Percentiles rank a stretch among this genome's conserved stretches.
Conservation (phyloP, 2,113 vertebrate species). For the Xyliphius kryptos region DNA sequence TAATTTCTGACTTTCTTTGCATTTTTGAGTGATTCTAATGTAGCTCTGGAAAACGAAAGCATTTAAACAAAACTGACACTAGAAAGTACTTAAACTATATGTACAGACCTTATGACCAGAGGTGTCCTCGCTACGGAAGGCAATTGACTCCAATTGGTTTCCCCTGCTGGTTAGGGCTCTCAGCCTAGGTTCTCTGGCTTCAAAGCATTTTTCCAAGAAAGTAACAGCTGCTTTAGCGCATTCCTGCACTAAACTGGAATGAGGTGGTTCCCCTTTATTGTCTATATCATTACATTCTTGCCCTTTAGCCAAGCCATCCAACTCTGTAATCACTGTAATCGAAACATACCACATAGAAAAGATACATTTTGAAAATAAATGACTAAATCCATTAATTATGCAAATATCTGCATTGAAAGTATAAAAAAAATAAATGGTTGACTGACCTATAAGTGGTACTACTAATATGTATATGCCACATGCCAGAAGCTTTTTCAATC, state of each 20-base stretch:
- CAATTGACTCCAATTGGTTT: slow-evolving; percentile 92
- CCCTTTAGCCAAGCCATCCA: slow-evolving; percentile 93
- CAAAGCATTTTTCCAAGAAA: slow-evolving; percentile 86
- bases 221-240: slow-evolving; percentile 80
- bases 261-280: slow-evolving; percentile 53
- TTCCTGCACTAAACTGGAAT: slow-evolving; percentile 84
- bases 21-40: too few species aligned
- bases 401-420: too few species aligned
- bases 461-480: slow-evolving; percentile 89
- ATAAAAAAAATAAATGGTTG: slow-evolving; percentile 5
- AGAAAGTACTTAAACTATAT: not conserved
- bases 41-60: too few species aligned
- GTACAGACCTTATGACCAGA: slow-evolving; percentile 87
- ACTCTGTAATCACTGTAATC: slow-evolving; percentile 94
- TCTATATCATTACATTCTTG: slow-evolving; percentile 73
- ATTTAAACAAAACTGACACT: too few species aligned
- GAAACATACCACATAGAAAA: too few species aligned
- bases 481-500: slow-evolving; percentile 75
- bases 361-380: too few species aligned
- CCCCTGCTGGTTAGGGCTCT: slow-evolving; percentile 92
- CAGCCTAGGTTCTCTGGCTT: slow-evolving; percentile 79
- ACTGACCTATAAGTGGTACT: slow-evolving; percentile 91
- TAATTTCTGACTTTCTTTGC: too few species aligned
- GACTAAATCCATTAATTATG: too few species aligned
- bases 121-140: slow-evolving; percentile 95